Evolutionary conservation across 2,888 invertebrate genomes (phyloP), one percentile per base, ranked within the genome.

Genomic region (Drosophila infuscata): DNA sequence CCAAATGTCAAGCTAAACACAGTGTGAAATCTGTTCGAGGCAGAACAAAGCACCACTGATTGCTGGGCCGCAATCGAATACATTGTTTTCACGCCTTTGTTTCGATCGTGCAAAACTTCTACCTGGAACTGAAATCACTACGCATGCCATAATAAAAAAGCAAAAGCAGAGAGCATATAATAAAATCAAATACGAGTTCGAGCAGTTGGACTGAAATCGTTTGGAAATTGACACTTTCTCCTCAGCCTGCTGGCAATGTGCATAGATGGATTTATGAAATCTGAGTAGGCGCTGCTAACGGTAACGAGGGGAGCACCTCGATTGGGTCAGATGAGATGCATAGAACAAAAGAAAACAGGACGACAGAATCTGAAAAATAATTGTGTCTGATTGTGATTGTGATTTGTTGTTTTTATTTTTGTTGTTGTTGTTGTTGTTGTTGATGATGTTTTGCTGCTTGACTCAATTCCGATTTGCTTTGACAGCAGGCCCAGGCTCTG

Each of bases 1-100:
- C 75, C 88, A 85, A 85, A 85, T 88, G 84, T 85, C 88, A 88
- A 85, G 88, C 84, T 82, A 83, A 85, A 85, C 88, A 88, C 86
- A 83, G 85, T 85, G 83, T 85, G 88, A 85, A 85, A 85, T 88
- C 82, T 70, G 69, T 66, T 51, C 74, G 74, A 72, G 49, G 59
- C 70, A 68, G 70, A 69, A 85, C 83, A 85, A 85, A 83, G 84
- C 79, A 67, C 52, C 88, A 75, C 88, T 85, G 84, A 85, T 85
- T 85, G 84, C 81, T 85, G 67, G 76, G 79, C 81, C 85, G 77
- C 83, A 88, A 75, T 88, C 82, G 68, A 65, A 49, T 70, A 82
- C 83, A 87, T 84, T 84, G 88, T 88, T 83, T 79, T 82, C 81
- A 71, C 76, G 70, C 73, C 83, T 83, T 85, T 88, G 86, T 85